Percentiles rank a stretch among this genome's conserved stretches.
phyloP scores from a whole-genome alignment of 2,113 vertebrate species.

The Alethe castanea region DNA sequence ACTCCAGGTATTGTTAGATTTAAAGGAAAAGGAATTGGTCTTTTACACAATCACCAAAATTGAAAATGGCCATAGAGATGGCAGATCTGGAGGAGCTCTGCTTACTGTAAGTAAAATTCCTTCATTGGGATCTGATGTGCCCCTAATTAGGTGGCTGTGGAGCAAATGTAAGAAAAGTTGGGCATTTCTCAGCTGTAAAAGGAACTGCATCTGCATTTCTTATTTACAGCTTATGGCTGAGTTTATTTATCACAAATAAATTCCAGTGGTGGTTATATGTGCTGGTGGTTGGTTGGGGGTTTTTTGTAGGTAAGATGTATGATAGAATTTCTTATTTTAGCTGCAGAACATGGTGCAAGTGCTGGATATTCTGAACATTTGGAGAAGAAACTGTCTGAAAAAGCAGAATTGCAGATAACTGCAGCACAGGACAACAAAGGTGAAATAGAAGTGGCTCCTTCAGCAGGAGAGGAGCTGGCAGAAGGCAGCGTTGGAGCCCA shows the following conservation, averaged over 20 bases:
- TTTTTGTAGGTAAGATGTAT: background rate
- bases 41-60: background rate
- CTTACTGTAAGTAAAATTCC: background rate
- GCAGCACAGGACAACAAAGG: background rate
- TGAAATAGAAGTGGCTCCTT: background rate
- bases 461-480: background rate
- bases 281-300: background rate
- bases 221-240: background rate
- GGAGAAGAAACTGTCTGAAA: background rate
- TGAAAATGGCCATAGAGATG: background rate
- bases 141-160: background rate
- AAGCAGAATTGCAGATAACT: background rate
- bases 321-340: background rate
- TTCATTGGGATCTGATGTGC: fast-evolving
- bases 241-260: background rate
- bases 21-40: background rate
- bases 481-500: background rate
- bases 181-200: background rate
- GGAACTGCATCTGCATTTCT: background rate
- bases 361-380: background rate
- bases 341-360: background rate
- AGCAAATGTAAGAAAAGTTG: background rate
- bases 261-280: background rate
- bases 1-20: background rate
- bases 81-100: background rate